Evolutionary conservation across 2,113 vertebrate genomes (phyloP).

Genomic region (Calidris pygmaea): DNA sequence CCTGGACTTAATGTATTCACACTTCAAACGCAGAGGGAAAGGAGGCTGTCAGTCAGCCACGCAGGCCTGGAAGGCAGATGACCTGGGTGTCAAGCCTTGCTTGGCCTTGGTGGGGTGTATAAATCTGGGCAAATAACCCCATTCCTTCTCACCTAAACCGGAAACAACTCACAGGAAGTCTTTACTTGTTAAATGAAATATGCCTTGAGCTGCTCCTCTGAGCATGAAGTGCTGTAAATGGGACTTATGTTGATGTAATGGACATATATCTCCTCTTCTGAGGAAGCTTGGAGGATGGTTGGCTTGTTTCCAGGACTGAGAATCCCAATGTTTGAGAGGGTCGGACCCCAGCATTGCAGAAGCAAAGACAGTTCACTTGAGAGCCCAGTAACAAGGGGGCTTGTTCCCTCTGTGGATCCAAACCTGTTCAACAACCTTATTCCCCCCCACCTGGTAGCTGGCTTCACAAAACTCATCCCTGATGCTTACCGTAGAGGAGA

Average conservation of each 20-base stretch:
- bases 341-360: background rate
- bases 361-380: background rate
- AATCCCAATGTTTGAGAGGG: background rate
- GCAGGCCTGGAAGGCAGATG: background rate
- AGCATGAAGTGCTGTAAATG: background rate
- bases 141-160: background rate
- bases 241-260: background rate
- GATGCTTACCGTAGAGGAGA: background rate
- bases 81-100: background rate
- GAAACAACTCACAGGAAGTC: background rate
- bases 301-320: background rate
- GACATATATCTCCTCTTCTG: background rate
- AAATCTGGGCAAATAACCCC: background rate
- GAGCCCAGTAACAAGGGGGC: background rate
- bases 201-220: background rate
- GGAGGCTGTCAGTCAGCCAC: background rate
- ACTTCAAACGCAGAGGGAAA: background rate
- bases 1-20: background rate
- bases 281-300: background rate
- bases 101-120: background rate
- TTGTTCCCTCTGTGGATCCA: background rate
- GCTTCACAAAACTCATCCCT: background rate
- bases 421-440: background rate
- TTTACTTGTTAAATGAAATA: background rate
- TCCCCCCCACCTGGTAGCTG: background rate